Evolutionary conservation across 2,797 vertebrate genomes (phyloP), one percentile per base, ranked within the genome.

Genomic region (Urosaurus nigricauda): DNA sequence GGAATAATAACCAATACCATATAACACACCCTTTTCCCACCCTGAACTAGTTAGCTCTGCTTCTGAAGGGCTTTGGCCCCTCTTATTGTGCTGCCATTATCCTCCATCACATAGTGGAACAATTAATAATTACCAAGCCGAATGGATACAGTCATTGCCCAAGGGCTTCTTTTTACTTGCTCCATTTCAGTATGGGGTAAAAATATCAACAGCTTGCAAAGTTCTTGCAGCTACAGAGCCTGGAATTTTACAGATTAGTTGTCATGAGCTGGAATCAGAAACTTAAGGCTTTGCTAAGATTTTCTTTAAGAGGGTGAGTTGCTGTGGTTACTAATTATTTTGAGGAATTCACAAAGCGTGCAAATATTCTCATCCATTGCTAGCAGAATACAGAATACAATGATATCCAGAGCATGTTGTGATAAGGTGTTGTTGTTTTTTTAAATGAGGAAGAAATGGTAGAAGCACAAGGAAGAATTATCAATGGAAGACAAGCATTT

Each of bases 81-180:
- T 37, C 53, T 47, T 21, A 24, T 37, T 13, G 14, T 11, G 13
- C 73, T 24, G 47, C 47, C 74, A 53, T 70, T 56, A 21, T 56
- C 51, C 47, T 43, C 37, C 68, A 73, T 60, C 40, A 78, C 53
- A 17, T 3, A 58, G 21, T 29, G 56, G 79, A 71, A 74, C 53
- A 29, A 88, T 89, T 89, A 89, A 89, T 89, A 53, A 89, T 89
- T 89, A 79, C 83, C 63, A 13, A 58, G 82, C 65, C 35, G 82
- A 60, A 71, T 12, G 24, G 53, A n/a, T 12, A 68, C 65, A 26
- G 4, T 58, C 47, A 19, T 14, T 40, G 63, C 87, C 75, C 21
- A 19, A 78, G 65, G 81, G 56, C 74, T 71, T 81, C 43, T 58
- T 47, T 24, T 26, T 43, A 53, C 17, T 70, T 19, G 35, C 37